phyloP scores from a whole-genome alignment of 30 jellyfish, hydroid and myxozoan species.

The Aurelia aurita region DNA sequence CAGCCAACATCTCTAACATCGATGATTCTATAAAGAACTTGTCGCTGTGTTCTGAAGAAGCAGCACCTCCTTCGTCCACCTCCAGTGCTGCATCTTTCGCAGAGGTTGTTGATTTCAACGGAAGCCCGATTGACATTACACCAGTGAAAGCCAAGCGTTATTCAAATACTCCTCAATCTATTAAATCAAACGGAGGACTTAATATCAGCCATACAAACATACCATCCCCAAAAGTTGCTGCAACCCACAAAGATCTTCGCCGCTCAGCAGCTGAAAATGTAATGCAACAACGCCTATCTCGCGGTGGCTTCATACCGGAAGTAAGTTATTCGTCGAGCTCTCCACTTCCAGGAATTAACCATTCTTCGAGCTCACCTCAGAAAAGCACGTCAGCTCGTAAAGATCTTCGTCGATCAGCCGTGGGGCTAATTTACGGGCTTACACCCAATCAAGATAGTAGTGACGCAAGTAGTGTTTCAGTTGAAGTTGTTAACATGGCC shows the following conservation, averaged over 20 bases:
- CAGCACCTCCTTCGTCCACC: too few relatives aligned
- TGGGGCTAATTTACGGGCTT: conserved; percentile 35
- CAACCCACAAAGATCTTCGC: too few relatives aligned
- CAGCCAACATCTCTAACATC: too few relatives aligned
- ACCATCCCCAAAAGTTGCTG: too few relatives aligned
- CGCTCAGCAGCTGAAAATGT: too few relatives aligned
- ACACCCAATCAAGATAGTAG: background rate
- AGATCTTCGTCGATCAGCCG: conserved; percentile 46
- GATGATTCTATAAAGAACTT: too few relatives aligned
- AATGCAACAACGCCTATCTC: too few relatives aligned
- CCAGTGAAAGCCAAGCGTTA: background rate
- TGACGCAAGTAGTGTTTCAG: conserved; percentile 6
- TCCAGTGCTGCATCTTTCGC: conserved; percentile 6
- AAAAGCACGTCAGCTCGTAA: background rate
- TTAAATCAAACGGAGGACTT: background rate
- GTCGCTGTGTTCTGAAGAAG: too few relatives aligned
- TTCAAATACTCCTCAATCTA: background rate
- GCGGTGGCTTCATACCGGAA: too few relatives aligned
- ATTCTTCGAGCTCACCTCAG: too few relatives aligned
- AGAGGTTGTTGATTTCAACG: conserved; percentile 22
- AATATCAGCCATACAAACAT: background rate
- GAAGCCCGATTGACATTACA: conserved; percentile 23
- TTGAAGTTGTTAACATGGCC: conserved; percentile 49
- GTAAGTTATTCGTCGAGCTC: too few relatives aligned
- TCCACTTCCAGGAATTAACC: too few relatives aligned